Base-by-base conservation (phyloP, 2,888 invertebrate species). In the Amiota minor region DNA sequence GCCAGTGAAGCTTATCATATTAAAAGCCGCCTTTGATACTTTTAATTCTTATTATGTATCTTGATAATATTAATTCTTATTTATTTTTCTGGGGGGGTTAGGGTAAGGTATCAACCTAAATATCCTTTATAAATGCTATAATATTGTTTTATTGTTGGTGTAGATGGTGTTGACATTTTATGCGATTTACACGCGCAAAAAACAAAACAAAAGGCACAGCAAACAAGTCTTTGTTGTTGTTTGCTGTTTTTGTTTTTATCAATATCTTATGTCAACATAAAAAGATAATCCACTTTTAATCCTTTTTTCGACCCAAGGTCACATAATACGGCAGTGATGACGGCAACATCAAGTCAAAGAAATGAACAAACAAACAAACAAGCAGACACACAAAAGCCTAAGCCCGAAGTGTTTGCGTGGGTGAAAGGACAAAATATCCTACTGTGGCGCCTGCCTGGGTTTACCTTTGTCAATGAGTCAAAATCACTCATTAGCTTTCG, bases 201-300 rank as follows among this genome's bases (percentile, higher is more conserved):
- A 62, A 62, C 4, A 35, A 35, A 35, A 35, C 6, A 35, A 35
- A 35, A 35, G 35, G 35, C 35, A 35, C 0, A 35, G 6, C 6
- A 35, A 35, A 35, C 35, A 35, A 35, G 4, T 35, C 35, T 35
- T 35, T 18, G 8, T 20, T 59, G 16, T 2, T 9, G 20, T 59
- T 59, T 59, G 18, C 20, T 16, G 59, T 59, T 35, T 62, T 62
- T 62, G 45, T 62, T 62, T 62, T 62, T 62, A 62, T 62, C 62
- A 35, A 45, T 14, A 83, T 86, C 86, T 84, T 83, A 35, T 35
- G 83, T 83, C 83, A 83, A 83, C 83, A 86, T 86, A 86, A 84
- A 84, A 84, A 83, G 83, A 83, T 83, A 86, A 83, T 86, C 81
- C 76, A 75, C 80, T 78, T 84, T 86, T 86, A 86, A 83, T 83